Percentiles rank a stretch among this genome's conserved stretches.
Evolutionary conservation across 2,113 vertebrate species (phyloP).

Genomic region (Ciconia maguari): DNA sequence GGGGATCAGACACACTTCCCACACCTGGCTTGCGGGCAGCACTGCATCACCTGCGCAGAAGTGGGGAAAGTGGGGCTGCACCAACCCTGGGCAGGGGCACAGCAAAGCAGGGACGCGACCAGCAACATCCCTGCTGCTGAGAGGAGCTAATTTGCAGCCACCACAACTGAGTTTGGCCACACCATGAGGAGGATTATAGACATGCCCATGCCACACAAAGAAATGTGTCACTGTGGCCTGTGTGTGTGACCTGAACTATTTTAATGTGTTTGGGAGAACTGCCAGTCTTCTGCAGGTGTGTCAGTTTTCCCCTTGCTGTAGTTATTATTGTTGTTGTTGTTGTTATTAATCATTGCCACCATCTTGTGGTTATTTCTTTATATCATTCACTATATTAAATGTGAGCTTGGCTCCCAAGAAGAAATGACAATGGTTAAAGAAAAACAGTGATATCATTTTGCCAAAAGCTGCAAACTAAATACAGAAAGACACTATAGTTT

Average conservation of each 20-base stretch:
- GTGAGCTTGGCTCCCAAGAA: not conserved
- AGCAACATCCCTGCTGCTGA: not conserved
- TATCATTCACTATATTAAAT: not conserved
- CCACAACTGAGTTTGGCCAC: not conserved
- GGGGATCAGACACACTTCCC: not conserved
- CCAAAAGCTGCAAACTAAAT: not conserved
- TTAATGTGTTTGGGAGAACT: not conserved
- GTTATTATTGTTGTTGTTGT: not conserved
- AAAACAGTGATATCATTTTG: not conserved
- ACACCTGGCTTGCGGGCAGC: fast-evolving
- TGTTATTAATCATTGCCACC: not conserved
- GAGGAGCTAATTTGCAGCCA: not conserved
- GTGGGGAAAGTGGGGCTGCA: too few species aligned
- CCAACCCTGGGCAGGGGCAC: not conserved
- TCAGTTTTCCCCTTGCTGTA: not conserved
- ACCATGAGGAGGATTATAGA: not conserved
- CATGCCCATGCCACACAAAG: too few species aligned
- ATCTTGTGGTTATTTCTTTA: not conserved
- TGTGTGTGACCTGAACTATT: not conserved
- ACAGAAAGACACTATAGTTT: not conserved
- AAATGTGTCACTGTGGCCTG: not conserved
- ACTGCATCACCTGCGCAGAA: not conserved
- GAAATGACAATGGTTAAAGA: not conserved
- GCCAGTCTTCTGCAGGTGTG: not conserved
- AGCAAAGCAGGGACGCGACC: fast-evolving